phyloP scores from a whole-genome alignment of 2,113 vertebrate genomes.

The Falcunculus frontatus region DNA sequence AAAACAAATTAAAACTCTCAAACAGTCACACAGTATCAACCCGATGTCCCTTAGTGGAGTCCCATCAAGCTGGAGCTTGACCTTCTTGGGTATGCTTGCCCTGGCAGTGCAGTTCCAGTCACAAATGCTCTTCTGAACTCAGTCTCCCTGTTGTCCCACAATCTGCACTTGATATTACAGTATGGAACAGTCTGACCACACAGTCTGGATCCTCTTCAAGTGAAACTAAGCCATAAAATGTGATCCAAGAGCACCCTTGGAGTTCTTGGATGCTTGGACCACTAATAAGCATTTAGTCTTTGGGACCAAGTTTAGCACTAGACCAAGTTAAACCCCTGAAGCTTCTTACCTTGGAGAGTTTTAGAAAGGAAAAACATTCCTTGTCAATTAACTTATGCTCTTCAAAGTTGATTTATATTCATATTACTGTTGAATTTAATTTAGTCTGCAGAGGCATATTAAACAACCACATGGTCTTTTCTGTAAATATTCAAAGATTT shows the following conservation, averaged over 20 bases:
- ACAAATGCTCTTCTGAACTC: neutral
- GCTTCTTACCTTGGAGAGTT: neutral
- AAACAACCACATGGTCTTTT: neutral
- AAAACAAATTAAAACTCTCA: neutral
- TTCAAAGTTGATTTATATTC: slow-evolving; percentile 12
- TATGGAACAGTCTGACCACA: neutral
- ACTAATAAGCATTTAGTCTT: neutral
- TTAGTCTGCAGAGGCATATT: neutral
- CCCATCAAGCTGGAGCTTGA: neutral
- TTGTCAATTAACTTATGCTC: neutral
- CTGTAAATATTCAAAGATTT: slow-evolving; percentile 8
- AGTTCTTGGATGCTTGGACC: neutral
- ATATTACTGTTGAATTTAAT: slow-evolving; percentile 38
- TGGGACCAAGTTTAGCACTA: neutral
- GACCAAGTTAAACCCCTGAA: neutral
- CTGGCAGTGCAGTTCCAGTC: neutral
- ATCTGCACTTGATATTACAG: neutral
- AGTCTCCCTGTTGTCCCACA: neutral
- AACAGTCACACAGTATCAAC: neutral
- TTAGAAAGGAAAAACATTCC: neutral
- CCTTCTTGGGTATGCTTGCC: accelerated
- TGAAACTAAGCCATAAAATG: neutral
- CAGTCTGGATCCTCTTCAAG: neutral
- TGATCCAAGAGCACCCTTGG: neutral
- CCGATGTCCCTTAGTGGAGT: neutral